These are phyloP conservation scores for Balaeniceps rex DNA, from an alignment of 2,113 vertebrate genomes.

Conservation along the genomic window DNA sequence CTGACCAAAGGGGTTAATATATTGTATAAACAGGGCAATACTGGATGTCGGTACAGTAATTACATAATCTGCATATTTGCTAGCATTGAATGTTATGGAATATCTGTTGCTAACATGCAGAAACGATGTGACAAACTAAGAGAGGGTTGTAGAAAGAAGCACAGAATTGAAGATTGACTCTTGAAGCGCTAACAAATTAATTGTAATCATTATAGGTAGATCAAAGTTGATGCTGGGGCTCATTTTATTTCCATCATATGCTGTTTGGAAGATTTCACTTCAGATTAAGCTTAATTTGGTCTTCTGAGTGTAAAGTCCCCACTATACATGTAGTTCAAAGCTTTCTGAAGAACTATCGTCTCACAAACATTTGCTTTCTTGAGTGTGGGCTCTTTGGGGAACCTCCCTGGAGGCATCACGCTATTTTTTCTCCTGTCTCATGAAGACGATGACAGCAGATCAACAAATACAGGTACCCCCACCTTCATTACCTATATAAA, in stretches of 20 bases:
- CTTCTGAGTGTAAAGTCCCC: neutral
- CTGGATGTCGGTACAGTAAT: neutral
- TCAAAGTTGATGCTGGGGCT: neutral
- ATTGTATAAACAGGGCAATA: neutral
- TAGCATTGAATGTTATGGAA: neutral
- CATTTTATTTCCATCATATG: neutral
- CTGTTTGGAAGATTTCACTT: neutral
- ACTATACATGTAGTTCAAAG: neutral
- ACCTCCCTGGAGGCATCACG: neutral
- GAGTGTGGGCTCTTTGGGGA: neutral
- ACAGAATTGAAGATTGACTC: neutral
- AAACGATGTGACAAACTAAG: neutral
- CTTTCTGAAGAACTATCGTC: neutral
- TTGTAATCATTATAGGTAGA: neutral
- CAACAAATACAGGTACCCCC: neutral
- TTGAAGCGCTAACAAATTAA: neutral
- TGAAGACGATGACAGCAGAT: neutral
- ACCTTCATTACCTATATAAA: neutral
- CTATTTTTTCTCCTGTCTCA: neutral
- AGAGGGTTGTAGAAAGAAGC: neutral
- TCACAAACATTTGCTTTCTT: neutral
- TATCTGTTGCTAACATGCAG: neutral
- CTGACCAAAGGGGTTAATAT: neutral
- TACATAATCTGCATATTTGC: neutral
- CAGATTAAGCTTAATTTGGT: neutral